Conservation (phyloP, 2,113 vertebrate genomes). For the Oplegnathus fasciatus region DNA sequence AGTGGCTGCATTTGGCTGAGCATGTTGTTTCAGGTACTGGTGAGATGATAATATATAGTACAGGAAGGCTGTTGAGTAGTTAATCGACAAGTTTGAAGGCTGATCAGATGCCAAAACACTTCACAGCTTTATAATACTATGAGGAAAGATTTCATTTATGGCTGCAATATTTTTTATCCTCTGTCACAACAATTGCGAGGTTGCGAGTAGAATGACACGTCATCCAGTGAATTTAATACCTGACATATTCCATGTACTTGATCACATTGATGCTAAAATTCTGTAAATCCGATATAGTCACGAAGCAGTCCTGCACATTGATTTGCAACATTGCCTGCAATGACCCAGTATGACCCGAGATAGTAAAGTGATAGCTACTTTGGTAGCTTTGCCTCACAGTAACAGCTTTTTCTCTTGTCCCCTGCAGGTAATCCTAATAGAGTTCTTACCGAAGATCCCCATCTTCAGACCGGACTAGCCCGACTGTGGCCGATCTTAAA, state of each 20-base stretch:
- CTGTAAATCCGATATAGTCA: not conserved
- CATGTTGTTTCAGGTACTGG: too few species aligned
- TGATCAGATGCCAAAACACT: too few species aligned
- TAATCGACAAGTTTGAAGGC: not conserved
- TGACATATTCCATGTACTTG: not conserved
- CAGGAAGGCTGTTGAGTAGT: not conserved
- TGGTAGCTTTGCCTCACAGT: too few species aligned
- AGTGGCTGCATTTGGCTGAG: too few species aligned
- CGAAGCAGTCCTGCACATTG: not conserved
- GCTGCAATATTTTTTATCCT: not conserved
- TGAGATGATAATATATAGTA: not conserved
- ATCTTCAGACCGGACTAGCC: constrained; percentile 98
- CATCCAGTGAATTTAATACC: not conserved
- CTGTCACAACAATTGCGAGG: not conserved
- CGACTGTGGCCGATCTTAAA: constrained; percentile 84
- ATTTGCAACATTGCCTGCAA: not conserved
- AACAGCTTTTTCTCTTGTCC: constrained; percentile 50
- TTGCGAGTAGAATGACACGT: not conserved
- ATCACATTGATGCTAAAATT: too few species aligned
- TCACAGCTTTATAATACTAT: not conserved
- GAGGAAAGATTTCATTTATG: not conserved
- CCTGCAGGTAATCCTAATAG: constrained; percentile 97
- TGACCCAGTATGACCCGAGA: not conserved
- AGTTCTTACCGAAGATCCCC: constrained; percentile 99
- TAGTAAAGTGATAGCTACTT: not conserved